These are phyloP conservation scores for Manis javanica DNA, from an alignment of 2,797 vertebrate genomes.

Conservation along the genomic window DNA sequence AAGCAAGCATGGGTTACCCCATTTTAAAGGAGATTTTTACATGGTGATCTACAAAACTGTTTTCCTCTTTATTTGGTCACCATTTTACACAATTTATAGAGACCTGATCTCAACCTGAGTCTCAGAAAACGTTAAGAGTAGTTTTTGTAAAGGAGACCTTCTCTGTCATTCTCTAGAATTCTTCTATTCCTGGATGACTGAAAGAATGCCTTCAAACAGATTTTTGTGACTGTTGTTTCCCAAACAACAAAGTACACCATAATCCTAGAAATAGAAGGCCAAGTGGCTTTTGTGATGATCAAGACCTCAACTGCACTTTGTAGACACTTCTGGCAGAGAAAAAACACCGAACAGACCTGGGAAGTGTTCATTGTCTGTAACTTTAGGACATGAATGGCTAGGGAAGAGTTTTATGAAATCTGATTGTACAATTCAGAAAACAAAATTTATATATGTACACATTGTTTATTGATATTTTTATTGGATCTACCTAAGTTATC, in stretches of 20 bases:
- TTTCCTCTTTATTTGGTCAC: background rate
- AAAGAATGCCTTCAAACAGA: background rate
- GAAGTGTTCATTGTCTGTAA: background rate
- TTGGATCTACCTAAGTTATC: background rate
- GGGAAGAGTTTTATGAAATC: background rate
- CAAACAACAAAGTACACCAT: background rate
- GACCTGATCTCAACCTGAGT: background rate
- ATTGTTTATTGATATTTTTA: conserved; percentile 11
- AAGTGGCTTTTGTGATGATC: conserved; percentile 9
- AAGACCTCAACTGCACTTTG: background rate
- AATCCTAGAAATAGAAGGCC: background rate
- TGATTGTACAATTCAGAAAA: conserved; percentile 20
- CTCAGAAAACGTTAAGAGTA: background rate
- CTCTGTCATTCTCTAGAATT: background rate
- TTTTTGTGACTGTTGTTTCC: background rate
- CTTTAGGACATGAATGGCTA: background rate
- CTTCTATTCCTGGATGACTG: background rate
- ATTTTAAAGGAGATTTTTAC: conserved; percentile 28
- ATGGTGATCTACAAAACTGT: background rate
- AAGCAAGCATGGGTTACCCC: background rate
- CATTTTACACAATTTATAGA: conserved; percentile 22
- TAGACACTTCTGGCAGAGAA: background rate
- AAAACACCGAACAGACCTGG: conserved; percentile 2
- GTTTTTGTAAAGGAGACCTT: background rate
- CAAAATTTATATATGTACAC: background rate